Evolutionary conservation across 2,888 invertebrate species (phyloP).

Genomic region (Dusona sp.): DNA sequence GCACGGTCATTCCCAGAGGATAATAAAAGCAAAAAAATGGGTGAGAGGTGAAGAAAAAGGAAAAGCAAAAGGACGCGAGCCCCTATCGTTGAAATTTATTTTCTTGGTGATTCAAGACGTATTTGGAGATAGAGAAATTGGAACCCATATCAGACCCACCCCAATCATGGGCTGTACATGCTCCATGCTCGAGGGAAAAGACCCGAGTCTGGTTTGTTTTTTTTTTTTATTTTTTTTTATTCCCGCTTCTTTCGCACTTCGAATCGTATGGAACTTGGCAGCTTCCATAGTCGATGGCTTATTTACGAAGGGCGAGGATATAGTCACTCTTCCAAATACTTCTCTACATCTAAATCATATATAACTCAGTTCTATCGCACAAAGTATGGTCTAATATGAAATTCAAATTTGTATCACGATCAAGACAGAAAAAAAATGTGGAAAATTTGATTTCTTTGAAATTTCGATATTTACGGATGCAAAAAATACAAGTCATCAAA

Average conservation of each 20-base stretch:
- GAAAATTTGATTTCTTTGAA: not conserved
- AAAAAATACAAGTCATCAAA: not conserved
- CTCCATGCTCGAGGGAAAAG: conserved; percentile 33
- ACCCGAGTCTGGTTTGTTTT: not conserved
- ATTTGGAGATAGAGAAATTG: conserved; percentile 53
- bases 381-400: not conserved
- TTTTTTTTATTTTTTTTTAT: conserved; percentile 5
- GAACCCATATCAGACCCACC: conserved; percentile 39
- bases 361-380: not conserved
- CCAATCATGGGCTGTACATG: conserved; percentile 22
- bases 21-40: conserved; percentile 32
- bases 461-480: not conserved
- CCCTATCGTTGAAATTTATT: conserved; percentile 61
- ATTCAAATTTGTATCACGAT: not conserved
- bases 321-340: conserved; percentile 1
- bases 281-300: conserved; percentile 41
- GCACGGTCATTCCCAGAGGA: conserved; percentile 47
- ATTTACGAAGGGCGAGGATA: conserved; percentile 29
- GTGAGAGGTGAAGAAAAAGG: conserved; percentile 20
- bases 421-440: not conserved
- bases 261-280: conserved; percentile 28
- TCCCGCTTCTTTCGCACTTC: not conserved
- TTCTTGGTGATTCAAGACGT: conserved; percentile 53
- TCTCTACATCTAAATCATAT: not conserved
- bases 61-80: conserved; percentile 20